phyloP scores from a whole-genome alignment of 2,113 vertebrate species.

The Antechinus stuartii region DNA sequence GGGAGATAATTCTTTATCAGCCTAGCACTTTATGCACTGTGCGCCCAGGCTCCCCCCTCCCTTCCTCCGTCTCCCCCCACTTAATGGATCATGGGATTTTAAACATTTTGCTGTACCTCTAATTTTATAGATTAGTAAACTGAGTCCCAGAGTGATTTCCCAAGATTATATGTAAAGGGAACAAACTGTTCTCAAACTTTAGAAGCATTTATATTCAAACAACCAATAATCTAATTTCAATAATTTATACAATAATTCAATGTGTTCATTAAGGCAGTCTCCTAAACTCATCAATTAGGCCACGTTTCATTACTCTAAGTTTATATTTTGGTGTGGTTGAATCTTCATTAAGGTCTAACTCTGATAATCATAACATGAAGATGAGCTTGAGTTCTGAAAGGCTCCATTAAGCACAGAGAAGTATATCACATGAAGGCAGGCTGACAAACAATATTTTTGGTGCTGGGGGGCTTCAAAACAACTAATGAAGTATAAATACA shows the following conservation, averaged over 20 bases:
- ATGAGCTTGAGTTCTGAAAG: neutral
- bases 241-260: neutral
- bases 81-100: neutral
- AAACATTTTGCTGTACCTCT: neutral
- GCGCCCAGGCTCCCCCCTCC: no score
- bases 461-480: neutral
- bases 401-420: neutral
- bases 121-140: neutral
- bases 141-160: neutral
- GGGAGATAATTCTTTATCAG: no score
- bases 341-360: neutral
- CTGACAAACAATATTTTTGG: neutral
- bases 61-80: neutral
- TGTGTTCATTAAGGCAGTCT: neutral
- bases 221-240: neutral
- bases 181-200: neutral
- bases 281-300: neutral
- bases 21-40: no score
- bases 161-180: neutral
- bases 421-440: neutral
- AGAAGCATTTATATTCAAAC: neutral
- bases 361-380: neutral
- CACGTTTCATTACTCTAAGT: neutral
- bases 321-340: neutral
- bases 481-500: neutral